Evolutionary conservation across 2,113 vertebrate species (phyloP).

Genomic region (Cavia porcellus): DNA sequence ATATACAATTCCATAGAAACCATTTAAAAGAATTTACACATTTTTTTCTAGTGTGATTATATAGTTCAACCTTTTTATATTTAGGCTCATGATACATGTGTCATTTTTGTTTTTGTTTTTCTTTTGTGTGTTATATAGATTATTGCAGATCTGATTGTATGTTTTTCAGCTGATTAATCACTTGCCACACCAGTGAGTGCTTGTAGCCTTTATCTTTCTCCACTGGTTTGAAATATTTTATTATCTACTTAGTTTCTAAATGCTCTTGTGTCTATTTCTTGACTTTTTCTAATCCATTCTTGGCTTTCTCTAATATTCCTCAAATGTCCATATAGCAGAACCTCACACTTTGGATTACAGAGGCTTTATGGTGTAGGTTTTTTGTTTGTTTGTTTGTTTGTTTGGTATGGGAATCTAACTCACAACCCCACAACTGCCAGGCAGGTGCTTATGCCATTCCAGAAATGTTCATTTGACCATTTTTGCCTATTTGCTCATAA

Average conservation of each 20-base stretch:
- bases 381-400: too few species aligned
- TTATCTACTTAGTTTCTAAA: neutral
- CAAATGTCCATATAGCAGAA: neutral
- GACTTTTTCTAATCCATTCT: neutral
- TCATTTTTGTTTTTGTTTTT: neutral
- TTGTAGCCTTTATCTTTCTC: neutral
- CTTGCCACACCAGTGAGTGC: neutral
- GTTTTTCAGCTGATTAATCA: neutral
- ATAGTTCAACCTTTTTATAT: neutral
- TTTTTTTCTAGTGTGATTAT: slow-evolving; percentile 3
- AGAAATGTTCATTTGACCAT: too few species aligned
- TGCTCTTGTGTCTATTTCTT: neutral
- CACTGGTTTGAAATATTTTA: neutral
- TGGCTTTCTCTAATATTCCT: neutral
- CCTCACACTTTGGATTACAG: neutral
- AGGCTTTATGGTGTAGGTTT: neutral
- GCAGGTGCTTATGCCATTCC: too few species aligned
- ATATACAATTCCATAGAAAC: too few species aligned
- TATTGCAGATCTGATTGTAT: neutral
- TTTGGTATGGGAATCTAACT: too few species aligned
- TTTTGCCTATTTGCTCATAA: too few species aligned
- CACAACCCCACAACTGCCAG: too few species aligned
- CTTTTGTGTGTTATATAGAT: too few species aligned
- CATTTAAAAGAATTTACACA: neutral
- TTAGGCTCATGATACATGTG: neutral